Evolutionary conservation across 1,140 invertebrate species (phyloP).

Genomic region (Drosophila nigromelanica): DNA sequence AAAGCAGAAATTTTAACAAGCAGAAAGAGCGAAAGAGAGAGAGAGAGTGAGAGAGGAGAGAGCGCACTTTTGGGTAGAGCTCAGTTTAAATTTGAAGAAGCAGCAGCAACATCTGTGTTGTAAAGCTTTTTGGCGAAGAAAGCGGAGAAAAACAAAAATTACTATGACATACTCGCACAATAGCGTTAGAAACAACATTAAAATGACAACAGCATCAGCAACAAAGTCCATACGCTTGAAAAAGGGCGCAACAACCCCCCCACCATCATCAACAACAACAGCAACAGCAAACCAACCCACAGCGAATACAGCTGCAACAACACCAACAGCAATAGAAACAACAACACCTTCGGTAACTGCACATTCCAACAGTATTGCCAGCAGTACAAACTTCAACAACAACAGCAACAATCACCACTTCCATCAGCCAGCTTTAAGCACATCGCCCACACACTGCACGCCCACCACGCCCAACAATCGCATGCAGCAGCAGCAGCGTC

Average conservation of each 20-base stretch:
- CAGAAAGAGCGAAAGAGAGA: slow-evolving; percentile 15
- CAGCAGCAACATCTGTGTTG: slow-evolving; percentile 16
- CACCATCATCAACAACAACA: slow-evolving; percentile 40
- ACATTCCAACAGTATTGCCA: slow-evolving; percentile 84
- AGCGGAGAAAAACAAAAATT: slow-evolving; percentile 66
- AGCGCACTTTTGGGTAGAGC: slow-evolving; percentile 27
- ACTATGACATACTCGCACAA: slow-evolving; percentile 84
- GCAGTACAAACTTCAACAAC: slow-evolving; percentile 79
- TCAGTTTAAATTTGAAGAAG: slow-evolving; percentile 19
- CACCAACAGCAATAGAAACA: slow-evolving; percentile 54
- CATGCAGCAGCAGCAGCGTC: slow-evolving; percentile 58
- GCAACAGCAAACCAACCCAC: slow-evolving; percentile 35
- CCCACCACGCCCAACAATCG: slow-evolving; percentile 54
- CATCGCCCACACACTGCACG: slow-evolving; percentile 61
- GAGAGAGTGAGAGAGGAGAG: background rate
- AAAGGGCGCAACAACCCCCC: slow-evolving; percentile 65
- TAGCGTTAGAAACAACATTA: slow-evolving; percentile 83
- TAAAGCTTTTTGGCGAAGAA: slow-evolving; percentile 35
- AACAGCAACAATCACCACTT: slow-evolving; percentile 47
- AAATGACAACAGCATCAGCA: slow-evolving; percentile 83
- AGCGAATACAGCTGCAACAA: slow-evolving; percentile 38
- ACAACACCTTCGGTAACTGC: slow-evolving; percentile 72
- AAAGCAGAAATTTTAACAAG: slow-evolving; percentile 73
- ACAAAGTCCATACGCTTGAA: slow-evolving; percentile 80
- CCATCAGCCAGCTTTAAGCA: slow-evolving; percentile 64